phyloP scores from a whole-genome alignment of 2,797 vertebrate genomes.

The Phoxinus dragarum region DNA sequence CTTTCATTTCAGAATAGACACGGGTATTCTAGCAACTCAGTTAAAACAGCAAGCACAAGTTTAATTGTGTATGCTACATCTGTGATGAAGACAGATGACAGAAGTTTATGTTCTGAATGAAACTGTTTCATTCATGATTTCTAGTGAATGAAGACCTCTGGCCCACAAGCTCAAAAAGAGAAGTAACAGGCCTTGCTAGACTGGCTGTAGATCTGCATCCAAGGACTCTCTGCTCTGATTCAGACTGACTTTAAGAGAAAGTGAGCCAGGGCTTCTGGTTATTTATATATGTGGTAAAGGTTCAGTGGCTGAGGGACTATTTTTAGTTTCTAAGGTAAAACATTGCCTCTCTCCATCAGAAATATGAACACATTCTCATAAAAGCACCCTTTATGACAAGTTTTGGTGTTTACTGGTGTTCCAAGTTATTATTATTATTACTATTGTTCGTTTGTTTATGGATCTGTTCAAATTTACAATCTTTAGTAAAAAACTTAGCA shows the following conservation, averaged over 20 bases:
- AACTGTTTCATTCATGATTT: not conserved
- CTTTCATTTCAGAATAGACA: not conserved
- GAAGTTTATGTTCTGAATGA: not conserved
- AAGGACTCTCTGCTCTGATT: slow-evolving; percentile 3
- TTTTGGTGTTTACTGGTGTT: not conserved
- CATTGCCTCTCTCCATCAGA: slow-evolving; percentile 26
- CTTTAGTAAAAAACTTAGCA: not conserved
- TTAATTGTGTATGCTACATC: not conserved
- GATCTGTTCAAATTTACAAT: not conserved
- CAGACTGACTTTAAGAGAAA: slow-evolving; percentile 8
- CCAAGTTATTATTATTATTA: not conserved
- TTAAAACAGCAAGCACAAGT: slow-evolving; percentile 6
- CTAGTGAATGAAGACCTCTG: not conserved
- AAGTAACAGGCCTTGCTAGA: not conserved
- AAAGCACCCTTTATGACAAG: not conserved
- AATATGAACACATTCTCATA: not conserved
- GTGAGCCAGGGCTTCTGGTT: slow-evolving; percentile 17
- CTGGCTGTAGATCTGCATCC: not conserved
- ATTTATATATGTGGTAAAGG: slow-evolving; percentile 29
- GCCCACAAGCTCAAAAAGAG: not conserved
- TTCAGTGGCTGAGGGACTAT: slow-evolving; percentile 20
- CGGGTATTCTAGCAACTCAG: not conserved
- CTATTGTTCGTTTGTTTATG: not conserved
- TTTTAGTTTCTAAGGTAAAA: slow-evolving; percentile 53
- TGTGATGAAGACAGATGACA: not conserved